phyloP scores from a whole-genome alignment of 2,888 invertebrate species.

The Xylota sylvarum region DNA sequence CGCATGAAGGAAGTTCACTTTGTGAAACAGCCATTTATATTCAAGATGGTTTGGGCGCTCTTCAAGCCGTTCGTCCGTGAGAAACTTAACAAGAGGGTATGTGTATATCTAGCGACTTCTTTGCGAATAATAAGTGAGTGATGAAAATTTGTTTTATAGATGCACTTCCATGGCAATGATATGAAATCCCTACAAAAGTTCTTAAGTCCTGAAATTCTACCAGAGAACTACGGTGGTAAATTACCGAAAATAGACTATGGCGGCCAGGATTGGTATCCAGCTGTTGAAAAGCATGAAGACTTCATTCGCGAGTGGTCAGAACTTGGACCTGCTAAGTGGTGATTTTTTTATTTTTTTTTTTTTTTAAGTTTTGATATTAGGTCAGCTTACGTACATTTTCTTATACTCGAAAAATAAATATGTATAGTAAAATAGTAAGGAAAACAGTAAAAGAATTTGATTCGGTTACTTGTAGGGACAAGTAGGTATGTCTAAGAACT shows the following conservation, averaged over 20 bases:
- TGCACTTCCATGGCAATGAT: slow-evolving; percentile 93
- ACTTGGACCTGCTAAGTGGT: slow-evolving; percentile 88
- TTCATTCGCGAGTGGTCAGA: slow-evolving; percentile 89
- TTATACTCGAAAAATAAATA: slow-evolving; percentile 53
- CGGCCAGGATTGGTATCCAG: slow-evolving; percentile 91
- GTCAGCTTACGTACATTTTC: slow-evolving; percentile 13
- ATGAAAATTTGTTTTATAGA: slow-evolving; percentile 84
- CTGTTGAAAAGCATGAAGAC: slow-evolving; percentile 88
- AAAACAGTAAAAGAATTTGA: not conserved
- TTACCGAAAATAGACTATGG: slow-evolving; percentile 91
- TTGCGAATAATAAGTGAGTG: not conserved
- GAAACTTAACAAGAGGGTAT: slow-evolving; percentile 91
- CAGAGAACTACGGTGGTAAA: slow-evolving; percentile 91
- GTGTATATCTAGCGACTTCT: slow-evolving; percentile 80
- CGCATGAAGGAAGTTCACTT: slow-evolving; percentile 94
- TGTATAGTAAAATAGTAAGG: not conserved
- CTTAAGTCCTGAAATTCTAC: slow-evolving; percentile 89
- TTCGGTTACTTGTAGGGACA: not conserved
- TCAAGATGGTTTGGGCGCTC: slow-evolving; percentile 93
- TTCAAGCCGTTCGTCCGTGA: slow-evolving; percentile 93
- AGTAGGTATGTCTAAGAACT: not conserved
- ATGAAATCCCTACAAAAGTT: slow-evolving; percentile 92
- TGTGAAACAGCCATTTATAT: slow-evolving; percentile 93
- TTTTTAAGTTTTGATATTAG: not conserved
- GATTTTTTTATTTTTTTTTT: slow-evolving; percentile 21